Percentiles rank a stretch among this genome's conserved stretches.
Evolutionary conservation across 2,888 invertebrate genomes (phyloP).

Genomic region (Bimastos eiseni): DNA sequence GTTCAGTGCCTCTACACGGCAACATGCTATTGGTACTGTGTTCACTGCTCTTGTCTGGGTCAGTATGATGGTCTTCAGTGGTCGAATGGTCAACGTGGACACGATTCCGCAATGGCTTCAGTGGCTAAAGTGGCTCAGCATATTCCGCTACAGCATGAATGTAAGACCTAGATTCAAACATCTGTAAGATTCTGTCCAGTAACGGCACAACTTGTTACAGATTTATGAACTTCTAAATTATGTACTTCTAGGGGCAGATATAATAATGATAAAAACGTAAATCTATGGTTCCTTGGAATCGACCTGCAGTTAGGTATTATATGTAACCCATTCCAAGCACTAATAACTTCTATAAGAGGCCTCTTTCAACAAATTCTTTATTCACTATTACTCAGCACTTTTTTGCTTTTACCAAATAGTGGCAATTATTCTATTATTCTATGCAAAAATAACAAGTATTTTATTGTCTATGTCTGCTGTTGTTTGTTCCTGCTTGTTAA

Average conservation of each 20-base stretch:
- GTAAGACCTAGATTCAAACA: constrained; percentile 45
- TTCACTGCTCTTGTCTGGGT: constrained; percentile 47
- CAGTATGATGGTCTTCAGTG: constrained; percentile 59
- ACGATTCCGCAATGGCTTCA: constrained; percentile 54
- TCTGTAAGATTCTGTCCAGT: background rate
- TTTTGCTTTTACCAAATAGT: too few species aligned
- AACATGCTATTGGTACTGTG: constrained; percentile 47
- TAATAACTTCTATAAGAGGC: background rate
- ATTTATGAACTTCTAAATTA: background rate
- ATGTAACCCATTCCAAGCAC: background rate
- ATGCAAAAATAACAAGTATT: too few species aligned
- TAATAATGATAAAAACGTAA: background rate
- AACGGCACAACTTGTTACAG: background rate
- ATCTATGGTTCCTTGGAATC: background rate
- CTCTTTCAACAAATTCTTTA: too few species aligned
- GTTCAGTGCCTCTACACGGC: constrained; percentile 38
- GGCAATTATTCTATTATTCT: too few species aligned
- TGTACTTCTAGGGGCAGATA: too few species aligned
- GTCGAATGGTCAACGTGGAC: constrained; percentile 58
- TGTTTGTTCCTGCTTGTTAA: too few species aligned
- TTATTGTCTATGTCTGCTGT: too few species aligned
- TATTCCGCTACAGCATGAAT: constrained; percentile 57
- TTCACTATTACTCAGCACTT: too few species aligned
- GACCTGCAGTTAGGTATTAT: background rate
- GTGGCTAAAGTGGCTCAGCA: constrained; percentile 59